Evolutionary conservation across 2,113 vertebrate genomes (phyloP).

Genomic region (Notarius quadriscutis): DNA sequence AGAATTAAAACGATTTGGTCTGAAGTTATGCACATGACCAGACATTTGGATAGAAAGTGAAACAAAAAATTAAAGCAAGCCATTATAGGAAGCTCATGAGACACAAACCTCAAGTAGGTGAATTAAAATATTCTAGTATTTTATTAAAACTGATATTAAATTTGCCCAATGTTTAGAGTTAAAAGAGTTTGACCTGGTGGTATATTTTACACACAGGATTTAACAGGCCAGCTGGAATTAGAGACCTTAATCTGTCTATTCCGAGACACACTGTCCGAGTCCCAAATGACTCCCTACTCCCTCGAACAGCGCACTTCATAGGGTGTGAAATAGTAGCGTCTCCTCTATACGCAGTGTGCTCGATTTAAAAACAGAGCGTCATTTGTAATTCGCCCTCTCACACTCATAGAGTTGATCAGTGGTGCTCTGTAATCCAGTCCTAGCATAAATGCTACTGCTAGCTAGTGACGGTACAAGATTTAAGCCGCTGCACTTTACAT

Average conservation of each 20-base stretch:
- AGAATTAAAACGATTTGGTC: neutral
- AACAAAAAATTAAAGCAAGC: neutral
- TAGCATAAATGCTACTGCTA: constrained; percentile 38
- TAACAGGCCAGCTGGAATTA: constrained; percentile 41
- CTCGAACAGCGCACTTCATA: neutral
- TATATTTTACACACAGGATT: neutral
- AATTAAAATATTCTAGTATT: neutral
- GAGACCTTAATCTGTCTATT: constrained; percentile 47
- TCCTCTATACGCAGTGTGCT: neutral
- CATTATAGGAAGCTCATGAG: accelerated
- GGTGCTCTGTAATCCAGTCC: constrained; percentile 48
- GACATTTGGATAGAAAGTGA: neutral
- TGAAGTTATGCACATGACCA: neutral
- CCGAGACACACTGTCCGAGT: neutral
- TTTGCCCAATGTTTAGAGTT: neutral
- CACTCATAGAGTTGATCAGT: constrained; percentile 23
- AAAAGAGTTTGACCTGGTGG: accelerated
- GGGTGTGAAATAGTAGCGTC: neutral
- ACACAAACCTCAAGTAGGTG: no score
- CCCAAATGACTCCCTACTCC: neutral
- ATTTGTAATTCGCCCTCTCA: neutral
- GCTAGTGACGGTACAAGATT: neutral
- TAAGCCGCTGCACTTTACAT: constrained; percentile 7
- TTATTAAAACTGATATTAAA: neutral
- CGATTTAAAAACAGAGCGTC: neutral